Base-by-base conservation (phyloP, 2,888 invertebrate genomes). In the Clostera curtula region DNA sequence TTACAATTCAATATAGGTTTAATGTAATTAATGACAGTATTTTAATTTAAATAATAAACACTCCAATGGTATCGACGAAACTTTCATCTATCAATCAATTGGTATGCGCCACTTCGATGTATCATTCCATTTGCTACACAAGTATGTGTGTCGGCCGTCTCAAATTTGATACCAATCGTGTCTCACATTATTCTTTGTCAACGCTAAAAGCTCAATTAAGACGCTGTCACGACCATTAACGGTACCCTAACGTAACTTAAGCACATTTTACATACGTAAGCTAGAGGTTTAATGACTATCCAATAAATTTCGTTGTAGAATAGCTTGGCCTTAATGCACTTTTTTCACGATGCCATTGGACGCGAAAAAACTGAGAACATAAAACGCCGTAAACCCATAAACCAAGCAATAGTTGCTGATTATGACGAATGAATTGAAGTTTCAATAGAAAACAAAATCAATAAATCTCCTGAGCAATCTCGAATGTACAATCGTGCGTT, bases 181-280 rank as follows among this genome's bases (percentile, higher is more conserved):
- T 45, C 47, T 52, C 49, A 54, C 60, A 66, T 69, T 63, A 65
- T 51, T 68, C 63, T 62, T 66, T 65, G 65, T 71, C 67, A 59
- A 56, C 59, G 44, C 48, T 70, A 70, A 69, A 63, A 69, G 62
- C 68, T 69, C 61, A 68, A 70, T 70, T 68, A 66, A 56, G 55
- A 47, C 34, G 34, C 38, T 49, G 56, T 61, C 65, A 65, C 56
- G 61, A 49, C 29, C 19, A 29, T 24, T 44, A 44, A 51, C 45
- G 36, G 48, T 25, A 34, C 25, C 26, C 27, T 40, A 36, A 27
- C 32, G 29, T 41, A 40, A 31, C 31, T 39, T 38, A 39, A 25
- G 30, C 34, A 34, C 40, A 36, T 34, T 37, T 37, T 38, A 42
- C 35, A 19, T 21, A 16, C 15, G 36, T 34, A 37, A n/a, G n/a